Evolutionary conservation across 2,113 vertebrate species (phyloP).

Genomic region (Thomomys bottae): DNA sequence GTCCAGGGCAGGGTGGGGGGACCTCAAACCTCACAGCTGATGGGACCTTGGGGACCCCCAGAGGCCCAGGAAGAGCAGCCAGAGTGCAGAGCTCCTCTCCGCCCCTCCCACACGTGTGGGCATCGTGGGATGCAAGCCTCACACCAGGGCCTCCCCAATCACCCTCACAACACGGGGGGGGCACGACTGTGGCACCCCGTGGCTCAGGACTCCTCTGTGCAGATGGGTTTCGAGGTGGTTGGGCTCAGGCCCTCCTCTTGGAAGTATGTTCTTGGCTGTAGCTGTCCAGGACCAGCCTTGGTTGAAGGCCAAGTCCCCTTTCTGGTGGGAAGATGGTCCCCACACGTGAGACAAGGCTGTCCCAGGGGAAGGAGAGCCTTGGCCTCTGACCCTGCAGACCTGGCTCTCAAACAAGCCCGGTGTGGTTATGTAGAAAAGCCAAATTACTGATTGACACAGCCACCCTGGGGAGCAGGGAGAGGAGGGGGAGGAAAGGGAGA

Average conservation of each 20-base stretch:
- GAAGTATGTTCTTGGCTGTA: background rate
- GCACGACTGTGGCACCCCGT: conserved; percentile 59
- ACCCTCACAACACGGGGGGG: conserved; percentile 58
- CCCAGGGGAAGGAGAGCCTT: background rate
- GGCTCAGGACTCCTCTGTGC: too few relatives aligned
- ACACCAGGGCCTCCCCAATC: background rate
- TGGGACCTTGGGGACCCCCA: conserved; percentile 79
- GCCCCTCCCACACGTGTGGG: conserved; percentile 39
- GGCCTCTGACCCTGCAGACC: too few relatives aligned
- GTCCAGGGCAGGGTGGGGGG: conserved; percentile 40
- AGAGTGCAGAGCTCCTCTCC: background rate
- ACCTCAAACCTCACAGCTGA: conserved; percentile 79
- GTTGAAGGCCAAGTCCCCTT: background rate
- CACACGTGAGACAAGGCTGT: background rate
- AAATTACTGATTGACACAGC: background rate
- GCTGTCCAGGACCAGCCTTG: too few relatives aligned
- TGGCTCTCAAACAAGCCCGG: background rate
- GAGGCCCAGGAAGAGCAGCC: conserved; percentile 75
- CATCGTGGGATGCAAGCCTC: too few relatives aligned
- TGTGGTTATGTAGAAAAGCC: background rate
- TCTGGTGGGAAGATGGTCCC: background rate
- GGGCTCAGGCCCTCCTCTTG: background rate
- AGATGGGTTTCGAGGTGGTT: too few relatives aligned
- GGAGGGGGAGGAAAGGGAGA: background rate
- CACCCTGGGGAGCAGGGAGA: background rate